Percentiles rank a stretch among this genome's conserved stretches.
Evolutionary conservation across 2,888 invertebrate genomes (phyloP).

Genomic region (Clistopyga incitator): DNA sequence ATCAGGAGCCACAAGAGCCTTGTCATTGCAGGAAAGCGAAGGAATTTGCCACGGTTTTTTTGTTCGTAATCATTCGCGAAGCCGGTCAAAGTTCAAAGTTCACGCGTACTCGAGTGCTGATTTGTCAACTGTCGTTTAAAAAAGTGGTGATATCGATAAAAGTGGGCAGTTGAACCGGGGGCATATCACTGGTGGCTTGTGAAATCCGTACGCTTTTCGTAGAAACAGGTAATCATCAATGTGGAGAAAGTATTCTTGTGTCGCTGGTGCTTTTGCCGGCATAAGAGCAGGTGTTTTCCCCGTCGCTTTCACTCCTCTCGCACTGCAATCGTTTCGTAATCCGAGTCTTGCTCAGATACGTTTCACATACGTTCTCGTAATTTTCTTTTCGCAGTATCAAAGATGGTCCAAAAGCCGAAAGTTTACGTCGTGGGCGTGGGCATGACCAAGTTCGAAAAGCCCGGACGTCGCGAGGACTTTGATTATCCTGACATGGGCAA

Average conservation of each 20-base stretch:
- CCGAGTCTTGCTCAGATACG: neutral
- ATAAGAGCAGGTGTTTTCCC: conserved; percentile 5
- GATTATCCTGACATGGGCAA: conserved; percentile 98
- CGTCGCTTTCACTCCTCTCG: conserved; percentile 34
- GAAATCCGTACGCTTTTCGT: conserved; percentile 19
- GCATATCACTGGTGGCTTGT: conserved; percentile 13
- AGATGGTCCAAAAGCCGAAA: conserved; percentile 79
- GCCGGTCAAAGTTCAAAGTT: conserved; percentile 67
- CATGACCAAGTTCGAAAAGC: conserved; percentile 99
- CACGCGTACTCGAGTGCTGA: conserved; percentile 19
- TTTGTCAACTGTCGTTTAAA: conserved; percentile 14
- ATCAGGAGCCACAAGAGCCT: conserved; percentile 25
- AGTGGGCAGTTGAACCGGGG: conserved; percentile 9
- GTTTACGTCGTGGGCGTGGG: conserved; percentile 98
- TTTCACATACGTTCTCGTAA: neutral
- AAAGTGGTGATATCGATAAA: conserved; percentile 1
- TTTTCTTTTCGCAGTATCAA: conserved; percentile 37
- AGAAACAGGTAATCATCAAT: conserved; percentile 31
- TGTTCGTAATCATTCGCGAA: conserved; percentile 51
- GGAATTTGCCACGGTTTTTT: conserved; percentile 1
- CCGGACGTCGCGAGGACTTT: conserved; percentile 90
- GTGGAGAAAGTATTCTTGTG: conserved; percentile 35
- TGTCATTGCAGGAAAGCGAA: conserved; percentile 33
- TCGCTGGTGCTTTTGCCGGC: conserved; percentile 24
- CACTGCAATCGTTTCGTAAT: neutral